Conservation (phyloP, 2,797 vertebrate genomes). For the Enoplosus armatus region DNA sequence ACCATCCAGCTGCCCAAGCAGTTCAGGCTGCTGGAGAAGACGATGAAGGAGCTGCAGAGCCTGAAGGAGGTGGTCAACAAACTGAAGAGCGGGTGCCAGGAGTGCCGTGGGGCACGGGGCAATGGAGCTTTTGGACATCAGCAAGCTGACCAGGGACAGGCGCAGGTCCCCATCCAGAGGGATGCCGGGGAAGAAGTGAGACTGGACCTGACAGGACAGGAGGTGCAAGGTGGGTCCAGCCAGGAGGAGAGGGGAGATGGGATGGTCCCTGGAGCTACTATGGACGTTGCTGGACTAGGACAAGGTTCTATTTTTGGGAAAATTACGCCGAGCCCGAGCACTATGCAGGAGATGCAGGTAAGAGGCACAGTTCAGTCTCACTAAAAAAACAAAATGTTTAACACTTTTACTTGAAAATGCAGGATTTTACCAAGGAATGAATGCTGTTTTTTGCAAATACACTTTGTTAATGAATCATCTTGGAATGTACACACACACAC, state of each 20-base stretch:
- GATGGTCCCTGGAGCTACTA: conserved; percentile 55
- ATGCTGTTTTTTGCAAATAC: neutral
- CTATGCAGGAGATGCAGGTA: conserved; percentile 84
- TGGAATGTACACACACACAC: no score
- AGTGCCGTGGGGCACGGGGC: conserved; percentile 84
- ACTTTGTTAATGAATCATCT: no score
- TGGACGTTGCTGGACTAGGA: conserved; percentile 49
- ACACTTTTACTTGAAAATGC: neutral
- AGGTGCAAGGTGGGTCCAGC: conserved; percentile 53
- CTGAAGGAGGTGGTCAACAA: conserved; percentile 92
- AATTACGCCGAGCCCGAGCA: conserved; percentile 54
- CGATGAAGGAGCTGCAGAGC: conserved; percentile 91
- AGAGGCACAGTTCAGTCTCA: conserved; percentile 40
- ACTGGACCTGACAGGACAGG: conserved; percentile 52
- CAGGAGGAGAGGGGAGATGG: conserved; percentile 73
- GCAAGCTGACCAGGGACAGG: conserved; percentile 88
- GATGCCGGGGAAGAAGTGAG: conserved; percentile 71
- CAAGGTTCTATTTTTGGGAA: conserved; percentile 67
- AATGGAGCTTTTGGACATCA: conserved; percentile 70
- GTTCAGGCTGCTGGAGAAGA: conserved; percentile 91
- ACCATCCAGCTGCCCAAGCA: conserved; percentile 93
- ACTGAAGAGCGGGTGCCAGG: conserved; percentile 91
- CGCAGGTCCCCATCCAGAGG: conserved; percentile 77
- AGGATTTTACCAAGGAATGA: neutral
- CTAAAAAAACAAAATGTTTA: neutral